phyloP scores from a whole-genome alignment of 2,888 invertebrate genomes.

The Dasypogon diadema region DNA sequence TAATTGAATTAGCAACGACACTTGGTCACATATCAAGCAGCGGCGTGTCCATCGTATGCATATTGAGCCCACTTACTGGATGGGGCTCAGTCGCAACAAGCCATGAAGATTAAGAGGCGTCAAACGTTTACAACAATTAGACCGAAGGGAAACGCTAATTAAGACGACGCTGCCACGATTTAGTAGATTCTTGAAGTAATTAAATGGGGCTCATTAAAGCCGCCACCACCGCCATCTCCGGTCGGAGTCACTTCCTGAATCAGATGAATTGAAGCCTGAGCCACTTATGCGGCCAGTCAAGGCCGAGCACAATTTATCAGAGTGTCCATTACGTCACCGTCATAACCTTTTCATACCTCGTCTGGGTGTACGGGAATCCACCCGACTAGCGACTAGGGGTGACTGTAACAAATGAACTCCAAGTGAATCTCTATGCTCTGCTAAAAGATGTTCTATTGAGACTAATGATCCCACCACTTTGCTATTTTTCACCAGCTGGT shows the following conservation, averaged over 20 bases:
- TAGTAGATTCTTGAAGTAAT: constrained; percentile 35
- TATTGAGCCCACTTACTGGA: constrained; percentile 13
- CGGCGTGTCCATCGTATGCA: constrained; percentile 2
- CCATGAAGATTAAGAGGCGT: constrained; percentile 20
- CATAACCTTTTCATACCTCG: not conserved
- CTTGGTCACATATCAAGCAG: not conserved
- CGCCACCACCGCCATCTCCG: constrained; percentile 35
- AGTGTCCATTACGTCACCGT: constrained; percentile 19
- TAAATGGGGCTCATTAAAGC: constrained; percentile 44
- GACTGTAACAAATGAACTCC: constrained; percentile 28
- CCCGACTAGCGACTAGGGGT: not conserved
- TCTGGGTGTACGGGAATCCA: constrained; percentile 10
- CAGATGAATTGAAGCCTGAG: constrained; percentile 9
- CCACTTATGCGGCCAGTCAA: constrained; percentile 19
- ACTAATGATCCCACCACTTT: constrained; percentile 42
- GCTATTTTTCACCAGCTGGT: constrained; percentile 36
- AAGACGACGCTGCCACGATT: constrained; percentile 51
- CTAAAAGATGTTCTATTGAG: constrained; percentile 43
- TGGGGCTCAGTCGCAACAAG: not conserved
- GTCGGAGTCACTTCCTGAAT: constrained; percentile 46
- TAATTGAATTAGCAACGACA: constrained; percentile 43
- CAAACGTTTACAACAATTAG: constrained; percentile 54
- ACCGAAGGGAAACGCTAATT: constrained; percentile 57
- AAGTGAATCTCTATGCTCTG: not conserved
- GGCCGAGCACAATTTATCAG: not conserved